Base-by-base conservation (phyloP, 2,113 vertebrate genomes). In the Asarcornis scutulata region DNA sequence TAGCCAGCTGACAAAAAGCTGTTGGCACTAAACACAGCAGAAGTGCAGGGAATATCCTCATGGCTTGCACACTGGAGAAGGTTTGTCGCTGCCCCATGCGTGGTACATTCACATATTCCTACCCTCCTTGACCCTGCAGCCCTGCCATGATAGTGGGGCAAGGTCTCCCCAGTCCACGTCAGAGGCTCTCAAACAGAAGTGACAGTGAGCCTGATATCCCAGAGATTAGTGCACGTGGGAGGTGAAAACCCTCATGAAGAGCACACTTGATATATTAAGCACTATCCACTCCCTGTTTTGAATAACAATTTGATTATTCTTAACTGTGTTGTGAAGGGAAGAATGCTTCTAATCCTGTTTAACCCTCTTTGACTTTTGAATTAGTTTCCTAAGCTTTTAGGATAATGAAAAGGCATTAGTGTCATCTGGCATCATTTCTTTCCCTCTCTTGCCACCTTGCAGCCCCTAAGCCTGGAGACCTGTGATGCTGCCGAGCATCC, bases 271-370 rank as follows among this genome's bases (percentile, higher is more conserved):
- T 22, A 7, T 22, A 64, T 79, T 72, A 74, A 88, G 69, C 74
- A 46, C 32, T 59, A 15, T 8, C 72, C 58, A 11, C 32, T 75
- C 59, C 50, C 12, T 63, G 27, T 58, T 90, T 66, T 38, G 80
- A 93, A 66, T 40, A 93, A 90, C 52, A 71, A 93, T 92, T 80
- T 78, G 50, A 88, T 96, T 91, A 95, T 95, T 93, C 94, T 82
- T 73, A 16, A 7, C 29, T 21, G 50, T 4, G 3, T 83, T 86
- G 2, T 2, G 6, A 83, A 88, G 59, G 86, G 69, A 42, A 78
- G 56, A 58, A 73, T 22, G 46, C 18, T n/a, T 72, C 69, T 94
- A 97, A 96, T 95, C 87, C 94, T 16, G 7, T 95, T 90, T 95
- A 96, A 91, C 87, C 91, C 81, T 91, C 88, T 96, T 72, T 95